Percentiles rank a stretch among this genome's conserved stretches.
These are phyloP conservation scores for Sparidentex hasta DNA, from an alignment of 2,797 vertebrate species.

Conservation along the genomic window DNA sequence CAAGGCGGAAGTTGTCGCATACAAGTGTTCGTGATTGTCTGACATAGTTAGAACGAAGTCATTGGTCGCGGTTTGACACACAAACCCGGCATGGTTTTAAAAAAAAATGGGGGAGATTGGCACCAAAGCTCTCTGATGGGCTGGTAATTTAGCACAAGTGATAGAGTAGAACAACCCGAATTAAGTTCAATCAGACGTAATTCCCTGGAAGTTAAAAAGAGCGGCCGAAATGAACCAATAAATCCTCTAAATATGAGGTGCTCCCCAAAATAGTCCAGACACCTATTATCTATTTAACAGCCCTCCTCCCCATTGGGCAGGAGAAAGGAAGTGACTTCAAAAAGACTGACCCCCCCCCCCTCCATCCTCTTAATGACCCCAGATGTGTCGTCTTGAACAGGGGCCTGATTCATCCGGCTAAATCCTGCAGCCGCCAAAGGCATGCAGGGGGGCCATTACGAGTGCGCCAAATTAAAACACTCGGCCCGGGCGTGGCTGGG, in stretches of 20 bases:
- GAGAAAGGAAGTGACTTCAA: slow-evolving; percentile 76
- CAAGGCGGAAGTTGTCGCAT: slow-evolving; percentile 47
- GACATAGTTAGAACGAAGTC: slow-evolving; percentile 51
- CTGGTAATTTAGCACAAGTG: slow-evolving; percentile 49
- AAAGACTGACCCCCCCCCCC: slow-evolving; percentile 43
- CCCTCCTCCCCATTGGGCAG: slow-evolving; percentile 44
- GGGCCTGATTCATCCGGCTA: slow-evolving; percentile 65
- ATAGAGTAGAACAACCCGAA: slow-evolving; percentile 55
- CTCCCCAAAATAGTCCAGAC: slow-evolving; percentile 71
- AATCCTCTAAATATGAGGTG: slow-evolving; percentile 65
- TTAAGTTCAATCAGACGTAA: slow-evolving; percentile 63
- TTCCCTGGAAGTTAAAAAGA: slow-evolving; percentile 51
- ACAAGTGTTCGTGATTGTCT: slow-evolving; percentile 46
- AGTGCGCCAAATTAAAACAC: slow-evolving; percentile 66
- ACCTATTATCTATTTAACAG: slow-evolving; percentile 76
- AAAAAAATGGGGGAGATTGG: slow-evolving; percentile 1
- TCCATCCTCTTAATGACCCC: slow-evolving; percentile 72
- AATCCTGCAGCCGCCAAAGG: slow-evolving; percentile 48
- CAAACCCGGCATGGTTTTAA: neutral
- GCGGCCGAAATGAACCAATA: slow-evolving; percentile 53
- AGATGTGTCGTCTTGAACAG: slow-evolving; percentile 76
- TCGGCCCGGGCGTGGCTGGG: slow-evolving; percentile 52
- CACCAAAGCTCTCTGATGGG: slow-evolving; percentile 23
- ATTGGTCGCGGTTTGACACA: slow-evolving; percentile 25
- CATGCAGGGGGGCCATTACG: slow-evolving; percentile 10